phyloP scores from a whole-genome alignment of 2,113 vertebrate genomes.

The Cercopithecus mona region DNA sequence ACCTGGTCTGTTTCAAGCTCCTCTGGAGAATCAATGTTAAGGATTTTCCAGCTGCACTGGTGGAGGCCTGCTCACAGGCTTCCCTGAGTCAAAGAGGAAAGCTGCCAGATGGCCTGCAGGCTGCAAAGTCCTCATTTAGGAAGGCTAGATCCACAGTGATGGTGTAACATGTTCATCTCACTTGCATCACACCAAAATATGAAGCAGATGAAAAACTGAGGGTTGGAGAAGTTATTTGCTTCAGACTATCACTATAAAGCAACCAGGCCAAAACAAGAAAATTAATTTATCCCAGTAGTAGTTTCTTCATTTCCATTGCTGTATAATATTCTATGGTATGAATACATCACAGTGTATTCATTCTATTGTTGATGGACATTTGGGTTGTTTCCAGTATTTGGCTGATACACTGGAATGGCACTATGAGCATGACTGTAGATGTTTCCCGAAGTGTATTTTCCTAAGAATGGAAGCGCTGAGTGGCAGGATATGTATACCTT shows the following conservation, averaged over 20 bases:
- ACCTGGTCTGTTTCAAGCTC: background rate
- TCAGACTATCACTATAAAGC: background rate
- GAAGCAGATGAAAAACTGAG: background rate
- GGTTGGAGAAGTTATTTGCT: background rate
- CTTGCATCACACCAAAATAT: background rate
- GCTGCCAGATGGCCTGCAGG: background rate
- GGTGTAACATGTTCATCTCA: background rate
- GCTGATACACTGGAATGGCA: background rate
- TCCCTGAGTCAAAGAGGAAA: background rate
- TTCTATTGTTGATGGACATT: background rate
- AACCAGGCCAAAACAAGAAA: background rate
- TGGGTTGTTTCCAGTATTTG: background rate
- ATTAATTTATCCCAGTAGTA: background rate
- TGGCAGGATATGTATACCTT: background rate
- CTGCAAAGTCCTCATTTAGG: background rate
- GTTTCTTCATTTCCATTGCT: background rate
- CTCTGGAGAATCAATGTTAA: background rate
- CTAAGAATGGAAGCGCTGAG: background rate
- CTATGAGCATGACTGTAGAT: background rate
- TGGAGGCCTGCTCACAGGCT: background rate
- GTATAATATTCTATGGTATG: background rate
- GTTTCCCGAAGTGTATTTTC: background rate
- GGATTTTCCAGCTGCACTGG: background rate
- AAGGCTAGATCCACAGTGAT: too few relatives aligned
- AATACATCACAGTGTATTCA: background rate